Percentiles rank a stretch among this genome's conserved stretches.
Conservation (phyloP, 2,888 invertebrate species). For the Bimastos eiseni region DNA sequence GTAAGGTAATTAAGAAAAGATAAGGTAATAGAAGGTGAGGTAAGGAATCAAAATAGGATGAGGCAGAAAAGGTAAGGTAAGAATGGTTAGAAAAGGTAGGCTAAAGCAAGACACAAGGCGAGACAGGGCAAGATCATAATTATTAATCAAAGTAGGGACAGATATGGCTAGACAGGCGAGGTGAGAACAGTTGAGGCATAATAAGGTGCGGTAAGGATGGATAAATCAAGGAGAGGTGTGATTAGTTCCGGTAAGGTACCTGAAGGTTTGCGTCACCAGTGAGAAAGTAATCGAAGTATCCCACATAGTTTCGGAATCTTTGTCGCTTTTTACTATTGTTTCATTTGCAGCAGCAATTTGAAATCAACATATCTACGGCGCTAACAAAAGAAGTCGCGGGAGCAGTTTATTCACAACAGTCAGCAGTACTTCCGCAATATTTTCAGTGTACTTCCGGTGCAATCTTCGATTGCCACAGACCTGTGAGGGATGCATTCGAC, state of each 20-base stretch:
- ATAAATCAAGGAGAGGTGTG: background rate
- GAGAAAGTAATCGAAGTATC: background rate
- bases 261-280: background rate
- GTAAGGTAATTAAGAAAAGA: too few species aligned
- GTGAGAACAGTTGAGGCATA: too few species aligned
- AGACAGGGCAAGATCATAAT: background rate
- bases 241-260: background rate
- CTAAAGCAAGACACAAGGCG: background rate
- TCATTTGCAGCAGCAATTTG: background rate
- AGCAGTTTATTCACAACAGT: too few species aligned
- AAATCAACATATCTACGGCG: too few species aligned
- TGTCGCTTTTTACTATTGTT: background rate
- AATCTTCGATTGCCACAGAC: background rate
- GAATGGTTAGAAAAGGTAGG: background rate
- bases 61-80: background rate
- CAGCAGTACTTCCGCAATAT: too few species aligned
- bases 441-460: too few species aligned
- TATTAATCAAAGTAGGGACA: background rate
- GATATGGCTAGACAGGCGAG: background rate
- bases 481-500: background rate
- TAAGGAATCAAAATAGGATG: too few species aligned
- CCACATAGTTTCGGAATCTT: background rate
- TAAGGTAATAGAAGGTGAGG: too few species aligned
- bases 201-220: background rate
- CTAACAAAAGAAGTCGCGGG: too few species aligned